Evolutionary conservation across 2,113 vertebrate species (phyloP).

Genomic region (Lamprologus lemairii): DNA sequence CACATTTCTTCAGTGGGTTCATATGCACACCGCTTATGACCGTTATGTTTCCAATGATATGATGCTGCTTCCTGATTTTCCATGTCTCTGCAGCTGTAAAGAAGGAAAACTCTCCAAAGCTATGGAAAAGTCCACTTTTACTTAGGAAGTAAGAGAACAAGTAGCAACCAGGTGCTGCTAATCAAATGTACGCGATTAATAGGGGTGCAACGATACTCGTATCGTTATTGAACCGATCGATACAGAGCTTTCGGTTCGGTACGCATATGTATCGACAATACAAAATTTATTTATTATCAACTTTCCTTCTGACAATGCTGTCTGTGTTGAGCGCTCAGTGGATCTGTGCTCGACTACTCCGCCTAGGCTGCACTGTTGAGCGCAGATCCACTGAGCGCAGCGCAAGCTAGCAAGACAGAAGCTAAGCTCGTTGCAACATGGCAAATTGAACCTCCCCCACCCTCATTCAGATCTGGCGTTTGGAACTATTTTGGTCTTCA

Average conservation of each 20-base stretch:
- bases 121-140: background rate
- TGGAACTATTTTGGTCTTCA: too few species aligned
- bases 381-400: too few species aligned
- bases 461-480: too few species aligned
- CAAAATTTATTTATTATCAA: fast-evolving
- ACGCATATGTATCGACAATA: too few species aligned
- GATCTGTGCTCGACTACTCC: too few species aligned
- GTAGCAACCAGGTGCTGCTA: background rate
- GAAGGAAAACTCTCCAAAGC: background rate
- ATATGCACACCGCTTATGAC: background rate
- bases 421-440: too few species aligned
- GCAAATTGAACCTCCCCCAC: too few species aligned
- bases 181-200: background rate
- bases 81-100: background rate
- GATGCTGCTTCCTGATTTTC: background rate
- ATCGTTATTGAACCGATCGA: too few species aligned
- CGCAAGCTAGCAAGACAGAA: too few species aligned
- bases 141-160: background rate
- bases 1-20: background rate
- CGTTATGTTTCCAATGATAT: background rate
- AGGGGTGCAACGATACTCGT: fast-evolving
- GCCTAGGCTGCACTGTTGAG: too few species aligned
- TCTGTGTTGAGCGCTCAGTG: too few species aligned
- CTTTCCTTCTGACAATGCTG: fast-evolving
- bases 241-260: too few species aligned